phyloP scores from a whole-genome alignment of 2,888 invertebrate species.

The Petrolisthes cinctipes region DNA sequence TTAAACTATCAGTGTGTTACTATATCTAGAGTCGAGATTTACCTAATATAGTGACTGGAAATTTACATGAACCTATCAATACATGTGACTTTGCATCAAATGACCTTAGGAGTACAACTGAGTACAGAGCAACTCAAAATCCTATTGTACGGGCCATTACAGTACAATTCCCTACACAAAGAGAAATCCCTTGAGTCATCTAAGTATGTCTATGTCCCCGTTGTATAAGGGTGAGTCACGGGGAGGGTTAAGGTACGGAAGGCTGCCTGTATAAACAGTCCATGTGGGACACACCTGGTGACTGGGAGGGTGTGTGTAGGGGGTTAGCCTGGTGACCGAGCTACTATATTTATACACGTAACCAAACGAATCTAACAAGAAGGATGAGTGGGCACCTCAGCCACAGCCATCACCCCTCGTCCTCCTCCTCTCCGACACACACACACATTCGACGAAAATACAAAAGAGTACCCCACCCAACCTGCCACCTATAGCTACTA shows the following conservation, averaged over 20 bases:
- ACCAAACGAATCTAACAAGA: neutral
- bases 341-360: slow-evolving; percentile 32
- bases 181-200: neutral
- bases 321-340: slow-evolving; percentile 26
- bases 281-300: slow-evolving; percentile 21
- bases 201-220: neutral
- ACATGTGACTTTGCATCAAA: no score
- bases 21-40: no score
- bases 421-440: no score
- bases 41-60: no score
- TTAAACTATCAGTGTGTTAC: no score
- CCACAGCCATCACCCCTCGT: neutral
- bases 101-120: no score
- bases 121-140: no score
- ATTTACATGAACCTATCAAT: no score
- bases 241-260: neutral
- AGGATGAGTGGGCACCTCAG: neutral
- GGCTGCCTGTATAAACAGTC: neutral
- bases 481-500: no score
- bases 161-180: neutral
- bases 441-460: slow-evolving; percentile 20
- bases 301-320: neutral
- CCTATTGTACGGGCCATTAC: no score
- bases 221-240: slow-evolving; percentile 8
- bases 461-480: slow-evolving; percentile 28